Evolutionary conservation across 2,797 vertebrate genomes (phyloP), one percentile per base, ranked within the genome.

Genomic region (Acrocephalus scirpaceus): DNA sequence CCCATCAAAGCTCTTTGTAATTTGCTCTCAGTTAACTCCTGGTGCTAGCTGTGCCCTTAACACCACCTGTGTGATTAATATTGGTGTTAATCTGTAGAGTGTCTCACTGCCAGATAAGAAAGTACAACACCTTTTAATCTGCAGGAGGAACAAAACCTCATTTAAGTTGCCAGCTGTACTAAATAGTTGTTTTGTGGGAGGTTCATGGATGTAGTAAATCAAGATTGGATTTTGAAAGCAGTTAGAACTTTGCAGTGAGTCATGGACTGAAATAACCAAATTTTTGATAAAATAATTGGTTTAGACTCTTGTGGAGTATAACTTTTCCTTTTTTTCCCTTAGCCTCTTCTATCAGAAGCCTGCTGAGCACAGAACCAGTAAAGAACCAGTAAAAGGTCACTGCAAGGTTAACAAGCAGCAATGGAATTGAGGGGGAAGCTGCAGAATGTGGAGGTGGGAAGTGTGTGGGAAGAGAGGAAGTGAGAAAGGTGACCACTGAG

Each of bases 1-100:
- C 69, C 78, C 74, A 79, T 71, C 14, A 26, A 69, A 90, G 74
- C 40, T 45, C 86, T 96, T 94, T 83, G 79, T 88, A 78, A 13
- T 67, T 40, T 74, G 62, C 40, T 93, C 75, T 75, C 65, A 70
- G n/a, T 48, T 95, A 82, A 82, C 26, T 53, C 20, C 40, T 66
- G 70, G 36, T 86, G 40, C 66, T 86, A 30, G 66, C 51, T 93
- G 86, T 95, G 72, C 70, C 93, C 89, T 84, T 82, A 58, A 73
- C 56, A 62, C 86, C 79, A 61, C 93, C 75, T 16, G 7, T n/a
- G 69, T 11, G 90, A 92, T 95, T 93, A 92, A 65, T 75, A 40
- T n/a, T 38, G 26, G 15, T 61, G 44, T 64, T 83, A 29, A 22
- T 51, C 25, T 38, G 36, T 16, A 4, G 29, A 13, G 13, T 7